Percentiles rank a stretch among this genome's conserved stretches.
phyloP scores from a whole-genome alignment of 2,888 invertebrate species.

The Pristionchus japonicus region DNA sequence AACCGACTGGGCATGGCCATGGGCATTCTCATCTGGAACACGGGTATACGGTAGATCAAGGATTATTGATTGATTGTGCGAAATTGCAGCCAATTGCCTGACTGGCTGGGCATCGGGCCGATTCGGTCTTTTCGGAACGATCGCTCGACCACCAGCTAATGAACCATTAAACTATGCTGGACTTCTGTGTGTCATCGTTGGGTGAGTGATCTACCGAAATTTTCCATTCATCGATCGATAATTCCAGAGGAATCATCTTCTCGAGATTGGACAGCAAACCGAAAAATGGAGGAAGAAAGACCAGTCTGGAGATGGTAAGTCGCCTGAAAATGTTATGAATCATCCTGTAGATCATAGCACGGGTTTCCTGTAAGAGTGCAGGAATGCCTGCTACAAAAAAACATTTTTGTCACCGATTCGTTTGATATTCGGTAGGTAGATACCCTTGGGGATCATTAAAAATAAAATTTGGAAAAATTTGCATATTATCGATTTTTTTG shows the following conservation, averaged over 20 bases:
- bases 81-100: constrained; percentile 75
- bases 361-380: too few species aligned
- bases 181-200: constrained; percentile 67
- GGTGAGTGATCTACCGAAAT: constrained; percentile 52
- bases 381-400: too few species aligned
- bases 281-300: background rate
- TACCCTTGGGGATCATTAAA: too few species aligned
- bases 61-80: background rate
- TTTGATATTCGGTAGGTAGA: too few species aligned
- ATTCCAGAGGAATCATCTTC: constrained; percentile 51
- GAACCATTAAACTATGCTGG: constrained; percentile 68
- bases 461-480: too few species aligned
- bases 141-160: constrained; percentile 58
- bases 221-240: background rate
- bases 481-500: too few species aligned
- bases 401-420: too few species aligned
- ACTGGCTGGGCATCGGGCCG: constrained; percentile 77
- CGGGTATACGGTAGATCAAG: constrained; percentile 50
- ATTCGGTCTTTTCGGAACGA: constrained; percentile 71
- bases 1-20: constrained; percentile 70
- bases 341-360: too few species aligned
- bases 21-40: constrained; percentile 78
- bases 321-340: background rate
- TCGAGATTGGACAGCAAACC: background rate
- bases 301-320: background rate